Conservation (phyloP, 2,113 vertebrate species). For the Oxyura jamaicensis region DNA sequence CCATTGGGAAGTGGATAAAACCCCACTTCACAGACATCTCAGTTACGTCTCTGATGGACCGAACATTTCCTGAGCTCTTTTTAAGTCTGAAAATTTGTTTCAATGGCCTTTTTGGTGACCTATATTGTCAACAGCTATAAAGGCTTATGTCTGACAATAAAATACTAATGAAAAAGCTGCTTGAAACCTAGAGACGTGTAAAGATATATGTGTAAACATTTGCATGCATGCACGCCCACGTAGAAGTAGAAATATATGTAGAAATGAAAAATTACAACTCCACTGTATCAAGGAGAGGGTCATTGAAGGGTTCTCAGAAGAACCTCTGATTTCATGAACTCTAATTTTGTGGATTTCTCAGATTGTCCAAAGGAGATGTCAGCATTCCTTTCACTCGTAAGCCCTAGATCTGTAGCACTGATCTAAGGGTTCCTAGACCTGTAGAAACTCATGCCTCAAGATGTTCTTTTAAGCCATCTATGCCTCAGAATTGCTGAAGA, state of each 20-base stretch:
- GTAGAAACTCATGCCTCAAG: background rate
- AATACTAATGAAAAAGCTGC: background rate
- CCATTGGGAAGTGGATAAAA: background rate
- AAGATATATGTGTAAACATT: fast-evolving
- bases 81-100: background rate
- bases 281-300: background rate
- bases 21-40: background rate
- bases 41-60: background rate
- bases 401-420: background rate
- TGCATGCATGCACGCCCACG: fast-evolving
- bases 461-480: slow-evolving; percentile 30
- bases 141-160: background rate
- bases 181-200: background rate
- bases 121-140: background rate
- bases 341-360: background rate
- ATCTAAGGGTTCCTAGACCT: background rate
- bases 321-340: background rate
- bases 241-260: fast-evolving
- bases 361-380: background rate
- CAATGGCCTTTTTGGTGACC: fast-evolving
- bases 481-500: slow-evolving; percentile 36
- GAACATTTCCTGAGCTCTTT: background rate
- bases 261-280: background rate
- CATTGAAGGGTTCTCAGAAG: background rate
- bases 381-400: background rate